A percentile compares a stretch with the other conserved stretches of the same genome.
Conservation (phyloP, 1,140 invertebrate genomes). For the Linepithema humile region DNA sequence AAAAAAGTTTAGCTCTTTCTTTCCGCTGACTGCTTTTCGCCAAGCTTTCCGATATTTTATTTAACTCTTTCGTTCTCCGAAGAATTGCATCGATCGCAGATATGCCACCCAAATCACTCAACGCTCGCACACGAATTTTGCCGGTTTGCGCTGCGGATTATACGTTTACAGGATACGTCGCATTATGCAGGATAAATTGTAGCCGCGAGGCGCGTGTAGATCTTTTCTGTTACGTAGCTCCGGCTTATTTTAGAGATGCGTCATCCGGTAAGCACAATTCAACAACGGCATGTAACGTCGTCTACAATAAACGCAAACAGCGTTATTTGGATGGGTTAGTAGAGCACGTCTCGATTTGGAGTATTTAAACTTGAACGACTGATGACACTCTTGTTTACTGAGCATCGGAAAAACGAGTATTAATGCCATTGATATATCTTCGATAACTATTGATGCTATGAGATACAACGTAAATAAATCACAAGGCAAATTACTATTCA, state of each 20-base stretch:
- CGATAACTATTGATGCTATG: conserved; percentile 2
- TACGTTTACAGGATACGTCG: conserved; percentile 1
- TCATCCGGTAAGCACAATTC: conserved; percentile 26
- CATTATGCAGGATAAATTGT: neutral
- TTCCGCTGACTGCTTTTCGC: neutral
- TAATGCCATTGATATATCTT: neutral
- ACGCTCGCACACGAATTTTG: neutral
- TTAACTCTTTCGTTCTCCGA: neutral
- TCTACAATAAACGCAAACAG: neutral
- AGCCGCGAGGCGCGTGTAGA: neutral
- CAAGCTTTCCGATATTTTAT: neutral
- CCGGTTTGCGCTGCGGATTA: neutral
- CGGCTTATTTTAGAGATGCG: conserved; percentile 45
- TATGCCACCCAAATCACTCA: neutral
- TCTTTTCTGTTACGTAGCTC: conserved; percentile 10
- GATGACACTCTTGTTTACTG: neutral
- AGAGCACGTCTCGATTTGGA: neutral
- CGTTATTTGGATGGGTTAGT: neutral
- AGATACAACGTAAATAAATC: neutral
- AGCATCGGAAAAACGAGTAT: neutral
- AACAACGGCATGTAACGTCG: neutral
- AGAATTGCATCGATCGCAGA: neutral
- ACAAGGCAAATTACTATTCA: neutral
- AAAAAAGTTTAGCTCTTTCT: neutral
- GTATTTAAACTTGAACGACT: conserved; percentile 25